Base-by-base conservation (phyloP, 2,888 invertebrate species). In the Asteroscopus sphinx region DNA sequence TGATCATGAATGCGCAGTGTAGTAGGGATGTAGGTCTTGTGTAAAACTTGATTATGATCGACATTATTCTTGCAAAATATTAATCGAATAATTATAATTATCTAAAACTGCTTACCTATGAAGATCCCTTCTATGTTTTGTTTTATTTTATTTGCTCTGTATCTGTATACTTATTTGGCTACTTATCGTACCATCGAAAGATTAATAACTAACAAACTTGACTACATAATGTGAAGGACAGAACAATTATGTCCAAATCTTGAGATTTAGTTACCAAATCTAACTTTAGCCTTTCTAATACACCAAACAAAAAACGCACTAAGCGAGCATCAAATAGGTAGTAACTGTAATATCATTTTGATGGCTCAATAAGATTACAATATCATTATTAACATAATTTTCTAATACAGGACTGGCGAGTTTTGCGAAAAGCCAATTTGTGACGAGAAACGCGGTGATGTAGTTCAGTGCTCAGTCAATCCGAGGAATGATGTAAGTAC, bases 401-500 rank as follows among this genome's bases (percentile, higher is more conserved):
- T 55, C 37, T 42, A 59, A 62, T 48, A 16, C 68, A 89, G 89
- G 88, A 44, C 67, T 2, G 89, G 89, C 28, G 65, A 73, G 1
- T 57, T 56, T 51, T 88, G 89, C 63, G 68, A 82, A 0, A 54
- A 61, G 9, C 49, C 56, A 12, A 53, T 68, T 17, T 88, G 88
- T 42, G 67, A 61, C 7, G 54, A 60, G 2, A 75, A 71, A 8
- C 80, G 90, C 6, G 89, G 89, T 25, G 89, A 89, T 47, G 49
- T 62, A 1, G 32, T 77, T 1, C 78, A 69, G 12, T 89, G 89
- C 60, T 79, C 59, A 3, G 4, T 37, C 7, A 73, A 76, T 32
- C 66, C 80, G 1, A 79, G 69, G 58, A 70, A 75, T 45, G 70
- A 82, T 41, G 89, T 88, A 77, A 83, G 87, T 80, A n/a, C n/a